Evolutionary conservation across 2,888 invertebrate genomes (phyloP).

Genomic region (Steinernema hermaphroditum): DNA sequence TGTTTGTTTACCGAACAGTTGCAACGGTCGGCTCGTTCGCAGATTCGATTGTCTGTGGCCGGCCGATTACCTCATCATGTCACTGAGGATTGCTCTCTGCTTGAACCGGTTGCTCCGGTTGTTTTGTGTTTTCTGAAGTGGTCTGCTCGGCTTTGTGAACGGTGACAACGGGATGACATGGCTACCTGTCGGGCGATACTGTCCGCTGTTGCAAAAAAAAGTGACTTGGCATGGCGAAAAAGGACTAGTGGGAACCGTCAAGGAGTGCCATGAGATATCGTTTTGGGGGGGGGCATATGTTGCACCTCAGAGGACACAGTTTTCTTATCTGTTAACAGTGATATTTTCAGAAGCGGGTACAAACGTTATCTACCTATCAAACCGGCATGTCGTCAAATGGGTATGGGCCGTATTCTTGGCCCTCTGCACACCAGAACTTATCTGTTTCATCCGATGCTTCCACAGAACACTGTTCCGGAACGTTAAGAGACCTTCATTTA

Average conservation of each 20-base stretch:
- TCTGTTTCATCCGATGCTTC: constrained; percentile 67
- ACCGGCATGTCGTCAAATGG: constrained; percentile 66
- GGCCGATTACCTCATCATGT: constrained; percentile 18
- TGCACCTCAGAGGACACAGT: no score
- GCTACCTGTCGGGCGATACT: no score
- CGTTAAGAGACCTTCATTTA: constrained; percentile 55
- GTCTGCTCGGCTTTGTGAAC: no score
- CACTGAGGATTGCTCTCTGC: background rate
- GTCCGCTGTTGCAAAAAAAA: no score
- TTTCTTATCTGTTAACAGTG: no score
- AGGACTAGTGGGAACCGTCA: no score
- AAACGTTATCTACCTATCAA: constrained; percentile 60
- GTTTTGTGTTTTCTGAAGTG: background rate
- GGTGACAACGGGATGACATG: no score
- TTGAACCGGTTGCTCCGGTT: background rate
- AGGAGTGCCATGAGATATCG: no score
- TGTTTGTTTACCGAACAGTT: background rate
- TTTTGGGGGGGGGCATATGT: no score
- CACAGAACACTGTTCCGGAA: constrained; percentile 68
- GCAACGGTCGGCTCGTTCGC: constrained; percentile 3
- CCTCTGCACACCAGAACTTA: constrained; percentile 67
- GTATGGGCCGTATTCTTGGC: constrained; percentile 68
- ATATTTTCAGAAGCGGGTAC: constrained; percentile 52
- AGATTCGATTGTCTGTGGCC: background rate
- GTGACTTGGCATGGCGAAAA: no score